phyloP scores from a whole-genome alignment of 2,888 invertebrate species.

The Drosophila sordidula region DNA sequence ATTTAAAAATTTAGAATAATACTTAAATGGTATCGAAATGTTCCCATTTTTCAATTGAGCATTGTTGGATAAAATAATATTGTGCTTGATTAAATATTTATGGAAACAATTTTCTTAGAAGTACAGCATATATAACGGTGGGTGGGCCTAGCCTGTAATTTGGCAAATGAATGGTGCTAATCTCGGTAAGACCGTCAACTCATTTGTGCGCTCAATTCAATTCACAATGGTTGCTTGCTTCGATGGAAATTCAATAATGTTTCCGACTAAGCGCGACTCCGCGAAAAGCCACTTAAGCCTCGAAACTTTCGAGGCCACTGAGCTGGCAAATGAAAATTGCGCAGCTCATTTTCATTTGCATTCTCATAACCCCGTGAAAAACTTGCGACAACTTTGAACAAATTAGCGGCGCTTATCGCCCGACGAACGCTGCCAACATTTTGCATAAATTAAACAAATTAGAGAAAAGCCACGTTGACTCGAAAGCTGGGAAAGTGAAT shows the following conservation, averaged over 20 bases:
- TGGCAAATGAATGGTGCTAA: conserved; percentile 5
- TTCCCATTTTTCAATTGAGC: too few relatives aligned
- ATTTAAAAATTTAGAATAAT: too few relatives aligned
- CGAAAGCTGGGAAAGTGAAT: conserved; percentile 36
- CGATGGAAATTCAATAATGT: conserved; percentile 44
- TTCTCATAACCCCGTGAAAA: conserved; percentile 41
- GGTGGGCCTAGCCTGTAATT: conserved; percentile 6
- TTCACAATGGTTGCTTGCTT: conserved; percentile 7
- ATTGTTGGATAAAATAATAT: too few relatives aligned
- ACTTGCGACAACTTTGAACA: conserved; percentile 75
- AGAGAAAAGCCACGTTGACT: conserved; percentile 52
- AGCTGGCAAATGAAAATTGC: conserved; percentile 56
- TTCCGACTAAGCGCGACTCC: conserved; percentile 28
- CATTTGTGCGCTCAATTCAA: not conserved
- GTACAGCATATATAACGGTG: not conserved
- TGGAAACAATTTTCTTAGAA: too few relatives aligned
- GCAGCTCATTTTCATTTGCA: conserved; percentile 38
- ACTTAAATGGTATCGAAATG: too few relatives aligned
- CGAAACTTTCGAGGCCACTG: conserved; percentile 43
- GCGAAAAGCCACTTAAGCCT: conserved; percentile 44
- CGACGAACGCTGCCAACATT: conserved; percentile 58
- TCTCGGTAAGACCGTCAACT: not conserved
- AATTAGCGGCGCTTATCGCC: conserved; percentile 74
- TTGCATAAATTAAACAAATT: conserved; percentile 82
- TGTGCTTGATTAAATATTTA: too few relatives aligned